Conservation (phyloP, 1,140 invertebrate genomes). For the Plodia interpunctella region DNA sequence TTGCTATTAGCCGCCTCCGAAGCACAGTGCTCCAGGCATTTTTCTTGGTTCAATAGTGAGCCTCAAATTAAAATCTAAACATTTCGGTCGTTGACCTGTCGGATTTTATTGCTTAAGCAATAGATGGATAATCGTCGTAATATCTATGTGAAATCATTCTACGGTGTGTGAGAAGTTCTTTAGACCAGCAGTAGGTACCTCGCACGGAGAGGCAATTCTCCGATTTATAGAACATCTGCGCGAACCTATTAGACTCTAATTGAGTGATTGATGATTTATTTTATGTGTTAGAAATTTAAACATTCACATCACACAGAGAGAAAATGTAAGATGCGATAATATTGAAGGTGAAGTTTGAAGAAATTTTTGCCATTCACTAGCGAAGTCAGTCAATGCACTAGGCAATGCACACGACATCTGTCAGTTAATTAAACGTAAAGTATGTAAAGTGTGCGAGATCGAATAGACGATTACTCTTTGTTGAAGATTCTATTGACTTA, state of each 20-base stretch:
- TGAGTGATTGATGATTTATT: conserved; percentile 34
- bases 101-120: conserved; percentile 57
- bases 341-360: background rate
- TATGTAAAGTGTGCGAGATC: background rate
- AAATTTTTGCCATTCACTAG: background rate
- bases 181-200: conserved; percentile 36
- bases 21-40: conserved; percentile 50
- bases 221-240: conserved; percentile 37
- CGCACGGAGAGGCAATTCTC: conserved; percentile 32
- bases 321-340: background rate
- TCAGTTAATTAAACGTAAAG: background rate
- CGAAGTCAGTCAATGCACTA: background rate
- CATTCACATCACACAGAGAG: conserved; percentile 13
- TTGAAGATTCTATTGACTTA: conserved; percentile 27
- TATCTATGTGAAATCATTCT: conserved; percentile 58
- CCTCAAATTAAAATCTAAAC: conserved; percentile 43
- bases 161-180: conserved; percentile 44
- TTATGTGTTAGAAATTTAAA: conserved; percentile 35
- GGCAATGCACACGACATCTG: background rate
- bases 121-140: conserved; percentile 60
- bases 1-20: conserved; percentile 46
- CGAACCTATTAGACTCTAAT: conserved; percentile 37
- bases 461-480: conserved; percentile 22
- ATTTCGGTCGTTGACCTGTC: conserved; percentile 49
- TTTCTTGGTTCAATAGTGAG: conserved; percentile 56